Evolutionary conservation across 2,888 invertebrate species (phyloP), one percentile per base, ranked within the genome.

Genomic region (Cyclophora punctaria): DNA sequence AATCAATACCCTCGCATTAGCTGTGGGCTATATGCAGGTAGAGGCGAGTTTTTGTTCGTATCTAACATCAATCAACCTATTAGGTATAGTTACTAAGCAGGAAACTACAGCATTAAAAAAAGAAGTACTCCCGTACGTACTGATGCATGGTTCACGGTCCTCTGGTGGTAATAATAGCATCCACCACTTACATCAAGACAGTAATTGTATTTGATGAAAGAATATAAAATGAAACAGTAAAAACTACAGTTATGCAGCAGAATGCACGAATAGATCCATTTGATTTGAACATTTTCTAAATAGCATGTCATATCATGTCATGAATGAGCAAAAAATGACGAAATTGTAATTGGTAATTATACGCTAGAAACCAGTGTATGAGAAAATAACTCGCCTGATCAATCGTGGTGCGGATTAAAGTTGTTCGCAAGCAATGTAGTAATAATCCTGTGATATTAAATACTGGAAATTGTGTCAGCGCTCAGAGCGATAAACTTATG

Each of bases 21-120:
- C 57, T 60, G 57, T 57, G 53, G 55, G 59, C 53, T 60, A 62
- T 60, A 58, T 65, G 67, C 71, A 74, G 73, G 72, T 71, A 71
- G 60, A 63, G 66, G 68, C 66, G 61, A 63, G 70, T 77, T 71
- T 72, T 69, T 66, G 63, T 69, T 51, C 59, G 58, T 66, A 64
- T 66, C 64, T 66, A 62, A 66, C 71, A 71, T 74, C 71, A 73
- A 71, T 73, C 71, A 68, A 66, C 65, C 58, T 59, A 63, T 59
- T 56, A 54, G 47, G 41, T 50, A 44, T 49, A 48, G 46, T 55
- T 48, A 59, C 58, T 58, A 64, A 73, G 67, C 69, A 80, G 78
- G 80, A 78, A 78, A 72, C 71, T 55, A 49, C 52, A 57, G 45
- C 58, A 57, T 64, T 57, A 63, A 67, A 69, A 65, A 71, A 67